Percentiles rank a stretch among this genome's conserved stretches.
These are phyloP conservation scores for Masticophis lateralis DNA, from an alignment of 2,797 vertebrate genomes.

Conservation along the genomic window DNA sequence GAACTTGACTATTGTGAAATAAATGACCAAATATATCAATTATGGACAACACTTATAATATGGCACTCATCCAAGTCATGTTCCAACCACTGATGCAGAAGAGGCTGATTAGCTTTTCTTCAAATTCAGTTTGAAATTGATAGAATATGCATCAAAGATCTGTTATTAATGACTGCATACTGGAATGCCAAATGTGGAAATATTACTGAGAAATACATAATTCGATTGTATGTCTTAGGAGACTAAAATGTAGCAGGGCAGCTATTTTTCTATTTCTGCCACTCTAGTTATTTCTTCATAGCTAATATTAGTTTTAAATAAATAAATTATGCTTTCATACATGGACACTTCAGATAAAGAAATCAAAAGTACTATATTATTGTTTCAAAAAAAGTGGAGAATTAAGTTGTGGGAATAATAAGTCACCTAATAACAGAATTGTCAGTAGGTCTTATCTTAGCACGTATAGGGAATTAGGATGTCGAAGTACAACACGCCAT, in stretches of 20 bases:
- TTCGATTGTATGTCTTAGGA: background rate
- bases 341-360: background rate
- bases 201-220: background rate
- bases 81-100: background rate
- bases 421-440: no score
- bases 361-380: background rate
- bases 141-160: background rate
- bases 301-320: background rate
- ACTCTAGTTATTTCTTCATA: background rate
- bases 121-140: background rate
- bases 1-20: background rate
- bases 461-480: no score
- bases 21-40: background rate
- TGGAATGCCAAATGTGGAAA: background rate
- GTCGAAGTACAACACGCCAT: no score
- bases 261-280: background rate
- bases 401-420: background rate
- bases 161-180: background rate
- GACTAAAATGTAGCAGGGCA: background rate
- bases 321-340: background rate
- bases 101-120: background rate
- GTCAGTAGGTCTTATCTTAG: no score
- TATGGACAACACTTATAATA: background rate
- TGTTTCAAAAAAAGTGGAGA: background rate
- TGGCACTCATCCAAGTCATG: background rate